Conservation (phyloP, 2,888 invertebrate species). For the Ennomos erosarius region DNA sequence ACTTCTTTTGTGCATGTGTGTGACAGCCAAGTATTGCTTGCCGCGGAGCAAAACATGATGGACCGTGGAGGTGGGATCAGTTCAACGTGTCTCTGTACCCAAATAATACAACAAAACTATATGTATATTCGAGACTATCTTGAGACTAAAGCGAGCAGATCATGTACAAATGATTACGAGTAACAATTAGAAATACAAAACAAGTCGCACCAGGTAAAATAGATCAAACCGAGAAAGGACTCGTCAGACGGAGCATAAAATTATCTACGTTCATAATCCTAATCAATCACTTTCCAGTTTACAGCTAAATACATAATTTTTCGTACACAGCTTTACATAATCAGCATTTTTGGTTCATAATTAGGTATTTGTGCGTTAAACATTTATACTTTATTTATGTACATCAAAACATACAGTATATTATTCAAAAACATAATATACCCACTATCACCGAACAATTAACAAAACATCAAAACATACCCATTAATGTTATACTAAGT, state of each 20-base stretch:
- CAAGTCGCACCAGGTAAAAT: constrained; percentile 16
- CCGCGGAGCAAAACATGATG: background rate
- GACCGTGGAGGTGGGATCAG: background rate
- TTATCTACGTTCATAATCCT: constrained; percentile 69
- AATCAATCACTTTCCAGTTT: constrained; percentile 71
- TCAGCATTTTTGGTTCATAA: constrained; percentile 69
- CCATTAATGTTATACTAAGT: constrained; percentile 57
- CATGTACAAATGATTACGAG: constrained; percentile 2
- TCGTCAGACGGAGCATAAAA: constrained; percentile 61
- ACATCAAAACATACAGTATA: constrained; percentile 83
- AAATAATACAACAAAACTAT: constrained; percentile 1
- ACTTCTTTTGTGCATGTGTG: constrained; percentile 71
- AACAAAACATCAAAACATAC: constrained; percentile 69
- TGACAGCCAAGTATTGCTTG: constrained; percentile 58
- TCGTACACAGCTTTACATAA: constrained; percentile 70
- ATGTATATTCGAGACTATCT: background rate
- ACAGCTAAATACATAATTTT: constrained; percentile 80
- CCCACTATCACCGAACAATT: constrained; percentile 75
- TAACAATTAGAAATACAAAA: constrained; percentile 5
- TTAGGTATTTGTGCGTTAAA: constrained; percentile 82
- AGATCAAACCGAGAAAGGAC: constrained; percentile 41
- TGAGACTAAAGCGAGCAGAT: constrained; percentile 5
- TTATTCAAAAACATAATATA: constrained; percentile 78
- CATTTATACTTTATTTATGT: constrained; percentile 85
- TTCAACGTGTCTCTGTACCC: background rate